These are phyloP conservation scores for Leptoclinus maculatus DNA, from an alignment of 2,797 vertebrate species.

Conservation along the genomic window DNA sequence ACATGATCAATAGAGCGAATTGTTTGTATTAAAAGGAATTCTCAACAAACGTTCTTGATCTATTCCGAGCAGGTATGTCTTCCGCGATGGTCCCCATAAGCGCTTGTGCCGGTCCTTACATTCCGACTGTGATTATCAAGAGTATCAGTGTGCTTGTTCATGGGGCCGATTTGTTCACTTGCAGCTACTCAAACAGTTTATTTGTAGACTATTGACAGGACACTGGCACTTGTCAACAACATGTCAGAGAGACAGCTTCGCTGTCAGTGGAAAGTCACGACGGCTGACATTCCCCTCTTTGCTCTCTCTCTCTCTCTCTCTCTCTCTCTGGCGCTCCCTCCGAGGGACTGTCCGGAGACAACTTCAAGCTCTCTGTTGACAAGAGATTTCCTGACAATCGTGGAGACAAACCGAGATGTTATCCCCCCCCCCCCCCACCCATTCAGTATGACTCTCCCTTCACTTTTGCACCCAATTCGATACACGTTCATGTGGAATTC, in stretches of 20 bases:
- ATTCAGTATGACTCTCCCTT: not conserved
- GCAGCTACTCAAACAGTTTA: constrained; percentile 78
- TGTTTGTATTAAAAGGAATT: constrained; percentile 39
- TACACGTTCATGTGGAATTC: not conserved
- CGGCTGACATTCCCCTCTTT: constrained; percentile 52
- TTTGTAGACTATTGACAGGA: constrained; percentile 80
- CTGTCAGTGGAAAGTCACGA: constrained; percentile 75
- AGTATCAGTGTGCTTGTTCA: constrained; percentile 68
- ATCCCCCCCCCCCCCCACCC: no score
- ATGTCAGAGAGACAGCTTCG: constrained; percentile 61
- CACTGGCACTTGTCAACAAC: constrained; percentile 74
- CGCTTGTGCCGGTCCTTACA: constrained; percentile 64
- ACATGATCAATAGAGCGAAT: constrained; percentile 18
- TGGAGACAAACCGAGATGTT: constrained; percentile 3
- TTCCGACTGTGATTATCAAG: constrained; percentile 74
- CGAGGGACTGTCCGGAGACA: constrained; percentile 44
- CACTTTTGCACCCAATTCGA: not conserved
- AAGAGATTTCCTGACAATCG: constrained; percentile 55
- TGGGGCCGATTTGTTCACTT: constrained; percentile 41
- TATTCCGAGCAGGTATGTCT: constrained; percentile 71
- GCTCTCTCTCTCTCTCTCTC: constrained; percentile 7
- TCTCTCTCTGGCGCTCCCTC: constrained; percentile 18
- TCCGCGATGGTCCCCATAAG: constrained; percentile 69
- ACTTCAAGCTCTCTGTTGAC: constrained; percentile 63
- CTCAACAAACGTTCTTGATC: constrained; percentile 53